Evolutionary conservation across 2,888 invertebrate genomes (phyloP), one percentile per base, ranked within the genome.

Genomic region (Pandemis corylana): DNA sequence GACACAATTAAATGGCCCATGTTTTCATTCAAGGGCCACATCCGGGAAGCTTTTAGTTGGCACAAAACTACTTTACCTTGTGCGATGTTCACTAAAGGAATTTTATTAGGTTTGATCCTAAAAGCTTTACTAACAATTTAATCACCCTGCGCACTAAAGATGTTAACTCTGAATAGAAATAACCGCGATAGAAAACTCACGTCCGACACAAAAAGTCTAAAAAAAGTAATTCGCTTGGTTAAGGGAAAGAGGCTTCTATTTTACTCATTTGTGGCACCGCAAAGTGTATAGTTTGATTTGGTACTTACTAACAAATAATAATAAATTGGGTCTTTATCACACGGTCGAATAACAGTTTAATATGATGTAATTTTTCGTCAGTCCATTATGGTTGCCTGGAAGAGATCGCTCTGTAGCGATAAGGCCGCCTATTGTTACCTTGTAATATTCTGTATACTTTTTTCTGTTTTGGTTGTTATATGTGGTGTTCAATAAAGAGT

Each of bases 61-160:
- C 20, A 86, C 84, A 83, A 85, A 87, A 89, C 88, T 88, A 87
- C 86, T 86, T 59, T 83, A 85, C 82, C 84, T 85, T 84, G 82
- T 81, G 82, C 81, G 85, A 83, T 80, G 81, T 82, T 81, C 82
- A 83, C 84, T 78, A 84, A 89, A 89, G 87, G 81, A 87, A 87
- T 87, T 88, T 88, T 88, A 90, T 90, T 83, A 83, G 84, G 84
- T 90, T 89, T 87, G 80, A 83, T 76, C 79, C 81, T 86, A 85
- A 87, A 84, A 88, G 87, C 86, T 84, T 83, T 80, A 80, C 83
- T 80, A 81, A 82, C 81, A 84, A 88, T 87, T 86, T 85, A 82
- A 85, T 88, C 83, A 87, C 85, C 86, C 84, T 81, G 36, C 53
- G 20, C 67, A 78, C 81, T 80, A 84, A 87, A 85, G 83, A 80